A percentile compares a stretch with the other conserved stretches of the same genome.
phyloP scores from a whole-genome alignment of 2,113 vertebrate genomes.

The Sylvietta virens region DNA sequence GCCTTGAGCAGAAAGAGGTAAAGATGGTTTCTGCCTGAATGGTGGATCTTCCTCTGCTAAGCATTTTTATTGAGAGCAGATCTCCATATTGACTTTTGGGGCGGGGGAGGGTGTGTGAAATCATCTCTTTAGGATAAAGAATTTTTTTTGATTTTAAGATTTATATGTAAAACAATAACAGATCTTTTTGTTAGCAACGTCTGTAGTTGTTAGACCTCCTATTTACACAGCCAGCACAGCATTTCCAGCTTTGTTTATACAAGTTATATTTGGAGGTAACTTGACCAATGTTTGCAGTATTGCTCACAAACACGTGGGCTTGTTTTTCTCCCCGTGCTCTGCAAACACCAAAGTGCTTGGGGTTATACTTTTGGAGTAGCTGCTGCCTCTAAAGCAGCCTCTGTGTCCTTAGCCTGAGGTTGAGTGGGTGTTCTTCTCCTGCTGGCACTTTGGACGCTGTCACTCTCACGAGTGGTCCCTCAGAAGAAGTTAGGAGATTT shows the following conservation, averaged over 20 bases:
- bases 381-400: neutral
- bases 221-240: neutral
- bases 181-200: neutral
- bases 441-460: neutral
- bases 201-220: neutral
- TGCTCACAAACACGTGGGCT: neutral
- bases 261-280: neutral
- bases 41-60: neutral
- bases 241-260: neutral
- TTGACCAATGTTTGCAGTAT: neutral
- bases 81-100: neutral
- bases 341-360: neutral
- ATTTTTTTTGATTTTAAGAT: neutral
- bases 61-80: neutral
- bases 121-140: neutral
- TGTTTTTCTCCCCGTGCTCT: neutral
- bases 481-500: neutral
- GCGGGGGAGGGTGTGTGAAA: accelerated
- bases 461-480: neutral
- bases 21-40: neutral
- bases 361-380: neutral
- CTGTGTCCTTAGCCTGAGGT: neutral
- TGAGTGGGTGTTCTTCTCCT: neutral
- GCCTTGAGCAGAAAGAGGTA: neutral
- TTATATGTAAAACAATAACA: neutral